phyloP scores from a whole-genome alignment of 1,140 invertebrate genomes.

The Apis dorsata region DNA sequence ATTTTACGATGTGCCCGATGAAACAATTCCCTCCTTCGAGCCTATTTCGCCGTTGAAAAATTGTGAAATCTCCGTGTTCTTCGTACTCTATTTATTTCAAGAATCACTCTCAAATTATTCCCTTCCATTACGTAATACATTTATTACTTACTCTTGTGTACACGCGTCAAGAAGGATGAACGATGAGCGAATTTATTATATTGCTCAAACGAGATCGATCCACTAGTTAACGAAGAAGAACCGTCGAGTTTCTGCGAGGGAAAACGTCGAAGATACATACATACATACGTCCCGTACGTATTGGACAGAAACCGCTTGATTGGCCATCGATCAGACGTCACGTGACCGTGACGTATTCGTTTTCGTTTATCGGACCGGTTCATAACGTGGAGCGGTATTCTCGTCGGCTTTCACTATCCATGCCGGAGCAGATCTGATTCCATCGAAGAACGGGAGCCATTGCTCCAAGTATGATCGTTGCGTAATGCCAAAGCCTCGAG shows the following conservation, averaged over 20 bases:
- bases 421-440: conserved; percentile 67
- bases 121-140: too few relatives aligned
- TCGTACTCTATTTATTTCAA: not conserved
- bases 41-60: not conserved
- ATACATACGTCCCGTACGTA: too few relatives aligned
- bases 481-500: conserved; percentile 58
- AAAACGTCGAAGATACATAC: too few relatives aligned
- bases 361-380: conserved; percentile 50
- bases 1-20: conserved; percentile 42
- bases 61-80: not conserved
- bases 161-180: too few relatives aligned
- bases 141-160: too few relatives aligned
- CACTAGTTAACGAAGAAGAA: too few relatives aligned
- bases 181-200: too few relatives aligned
- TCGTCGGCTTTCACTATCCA: conserved; percentile 74
- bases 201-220: too few relatives aligned
- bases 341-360: conserved; percentile 46
- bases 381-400: conserved; percentile 38
- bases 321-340: not conserved
- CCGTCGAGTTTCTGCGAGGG: too few relatives aligned
- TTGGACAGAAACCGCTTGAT: not conserved
- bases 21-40: conserved; percentile 9
- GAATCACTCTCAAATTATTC: too few relatives aligned
- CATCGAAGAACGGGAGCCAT: conserved; percentile 46
- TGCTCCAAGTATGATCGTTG: conserved; percentile 58